These are phyloP conservation scores for Camelus bactrianus DNA, from an alignment of 2,113 vertebrate genomes.

Conservation along the genomic window DNA sequence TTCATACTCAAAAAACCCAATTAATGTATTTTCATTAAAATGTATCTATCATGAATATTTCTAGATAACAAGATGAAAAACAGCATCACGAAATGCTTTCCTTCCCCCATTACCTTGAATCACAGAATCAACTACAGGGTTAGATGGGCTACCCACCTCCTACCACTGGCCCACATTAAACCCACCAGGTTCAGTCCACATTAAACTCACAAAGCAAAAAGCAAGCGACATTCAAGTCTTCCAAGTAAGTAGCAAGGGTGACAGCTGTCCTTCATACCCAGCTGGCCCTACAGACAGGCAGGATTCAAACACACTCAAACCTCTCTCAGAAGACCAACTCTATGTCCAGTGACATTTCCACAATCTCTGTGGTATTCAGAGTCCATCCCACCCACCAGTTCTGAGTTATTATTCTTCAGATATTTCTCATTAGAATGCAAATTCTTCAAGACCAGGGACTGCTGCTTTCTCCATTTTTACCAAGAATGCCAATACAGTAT, in stretches of 20 bases:
- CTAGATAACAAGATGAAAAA: constrained; percentile 38
- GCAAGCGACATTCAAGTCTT: background rate
- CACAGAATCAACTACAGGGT: background rate
- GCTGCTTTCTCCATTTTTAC: constrained; percentile 15
- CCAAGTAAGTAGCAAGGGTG: background rate
- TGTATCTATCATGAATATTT: background rate
- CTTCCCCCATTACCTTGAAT: constrained; percentile 16
- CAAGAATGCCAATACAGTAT: constrained; percentile 14
- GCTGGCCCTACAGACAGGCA: background rate
- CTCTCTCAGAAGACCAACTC: background rate
- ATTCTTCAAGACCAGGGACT: constrained; percentile 14
- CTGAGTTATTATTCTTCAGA: background rate
- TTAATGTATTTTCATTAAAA: constrained; percentile 49
- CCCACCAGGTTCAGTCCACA: background rate
- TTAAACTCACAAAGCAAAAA: constrained; percentile 19
- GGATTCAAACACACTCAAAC: background rate
- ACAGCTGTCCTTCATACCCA: background rate
- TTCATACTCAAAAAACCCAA: constrained; percentile 52
- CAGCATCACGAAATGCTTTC: constrained; percentile 16
- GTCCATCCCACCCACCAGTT: background rate
- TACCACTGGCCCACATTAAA: background rate
- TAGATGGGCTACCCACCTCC: background rate
- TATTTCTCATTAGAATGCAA: constrained; percentile 36
- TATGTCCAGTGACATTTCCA: background rate
- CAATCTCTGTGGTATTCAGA: background rate